These are phyloP conservation scores for Cecropterus lyciades DNA, from an alignment of 1,140 invertebrate species.

Conservation along the genomic window DNA sequence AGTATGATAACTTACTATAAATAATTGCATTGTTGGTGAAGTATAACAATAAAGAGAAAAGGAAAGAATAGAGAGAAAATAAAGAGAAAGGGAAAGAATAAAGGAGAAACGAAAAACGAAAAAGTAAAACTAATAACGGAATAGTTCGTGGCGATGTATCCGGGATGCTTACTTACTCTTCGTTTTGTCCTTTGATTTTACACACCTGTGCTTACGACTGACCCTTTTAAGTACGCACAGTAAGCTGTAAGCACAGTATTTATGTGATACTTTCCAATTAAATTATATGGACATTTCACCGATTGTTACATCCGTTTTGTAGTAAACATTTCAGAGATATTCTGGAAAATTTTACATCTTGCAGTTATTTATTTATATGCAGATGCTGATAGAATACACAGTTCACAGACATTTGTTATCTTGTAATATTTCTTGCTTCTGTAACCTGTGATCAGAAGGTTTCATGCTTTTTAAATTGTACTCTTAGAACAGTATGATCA, in stretches of 20 bases:
- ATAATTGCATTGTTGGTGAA: slow-evolving; percentile 22
- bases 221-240: slow-evolving; percentile 65
- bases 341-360: no score
- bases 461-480: no score
- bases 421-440: no score
- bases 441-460: no score
- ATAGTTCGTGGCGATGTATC: slow-evolving; percentile 17
- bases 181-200: slow-evolving; percentile 67
- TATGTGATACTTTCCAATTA: slow-evolving; percentile 26
- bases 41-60: no score
- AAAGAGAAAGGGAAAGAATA: no score
- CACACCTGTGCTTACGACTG: slow-evolving; percentile 59
- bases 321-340: no score
- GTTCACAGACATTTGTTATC: no score
- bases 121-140: slow-evolving; percentile 15
- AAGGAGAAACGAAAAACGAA: background rate
- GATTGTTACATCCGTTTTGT: background rate
- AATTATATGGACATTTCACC: slow-evolving; percentile 12
- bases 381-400: no score
- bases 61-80: no score
- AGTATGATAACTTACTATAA: slow-evolving; percentile 4
- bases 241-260: slow-evolving; percentile 30
- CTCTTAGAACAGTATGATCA: no score
- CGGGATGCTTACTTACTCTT: slow-evolving; percentile 45
- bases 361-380: no score